These are phyloP conservation scores for Cecidostiba fungosa DNA, from an alignment of 2,888 invertebrate species.

Conservation along the genomic window DNA sequence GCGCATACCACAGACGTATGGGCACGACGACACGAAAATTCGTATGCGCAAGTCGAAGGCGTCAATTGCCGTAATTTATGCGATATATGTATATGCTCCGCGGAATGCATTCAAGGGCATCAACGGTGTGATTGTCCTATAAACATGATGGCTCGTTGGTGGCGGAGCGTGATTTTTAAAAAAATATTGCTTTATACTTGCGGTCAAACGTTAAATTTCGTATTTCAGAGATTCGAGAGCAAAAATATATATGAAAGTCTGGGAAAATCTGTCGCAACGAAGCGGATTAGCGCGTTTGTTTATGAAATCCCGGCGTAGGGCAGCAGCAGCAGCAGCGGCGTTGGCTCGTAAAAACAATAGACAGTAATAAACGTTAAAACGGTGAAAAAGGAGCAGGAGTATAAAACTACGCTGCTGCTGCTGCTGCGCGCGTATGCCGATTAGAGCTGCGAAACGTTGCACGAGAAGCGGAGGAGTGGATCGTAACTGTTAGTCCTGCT, in stretches of 20 bases:
- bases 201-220: too few relatives aligned
- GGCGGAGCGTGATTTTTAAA: too few relatives aligned
- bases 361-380: constrained; percentile 49
- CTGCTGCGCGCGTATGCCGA: constrained; percentile 50
- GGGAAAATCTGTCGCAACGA: background rate
- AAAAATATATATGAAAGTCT: too few relatives aligned
- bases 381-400: constrained; percentile 27
- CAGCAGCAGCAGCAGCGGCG: background rate
- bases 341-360: constrained; percentile 36
- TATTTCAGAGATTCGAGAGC: too few relatives aligned
- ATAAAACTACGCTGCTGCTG: constrained; percentile 16
- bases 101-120: constrained; percentile 30
- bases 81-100: background rate
- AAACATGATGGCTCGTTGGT: background rate
- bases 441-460: constrained; percentile 62
- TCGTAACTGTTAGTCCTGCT: constrained; percentile 76
- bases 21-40: constrained; percentile 24
- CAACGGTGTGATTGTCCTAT: background rate
- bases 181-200: too few relatives aligned
- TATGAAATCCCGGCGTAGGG: background rate
- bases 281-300: constrained; percentile 21
- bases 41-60: constrained; percentile 35
- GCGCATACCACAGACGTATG: constrained; percentile 41
- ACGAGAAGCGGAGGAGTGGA: constrained; percentile 66
- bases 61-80: constrained; percentile 47